Evolutionary conservation across 2,888 invertebrate species (phyloP).

Genomic region (Melieria omissa): DNA sequence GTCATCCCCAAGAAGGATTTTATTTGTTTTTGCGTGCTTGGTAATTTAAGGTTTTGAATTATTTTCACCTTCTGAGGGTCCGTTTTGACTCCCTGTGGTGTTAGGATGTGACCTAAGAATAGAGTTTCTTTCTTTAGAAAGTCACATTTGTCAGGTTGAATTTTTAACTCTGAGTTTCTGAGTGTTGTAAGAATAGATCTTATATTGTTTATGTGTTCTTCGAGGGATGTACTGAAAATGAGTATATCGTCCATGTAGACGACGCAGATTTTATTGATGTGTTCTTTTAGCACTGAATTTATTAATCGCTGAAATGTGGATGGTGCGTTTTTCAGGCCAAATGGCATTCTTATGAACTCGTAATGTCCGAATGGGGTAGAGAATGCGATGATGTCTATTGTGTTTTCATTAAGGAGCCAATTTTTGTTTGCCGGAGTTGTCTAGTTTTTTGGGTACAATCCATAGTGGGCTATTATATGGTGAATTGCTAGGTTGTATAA

Average conservation of each 20-base stretch:
- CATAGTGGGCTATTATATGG: too few species aligned
- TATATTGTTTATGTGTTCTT: slow-evolving; percentile 1
- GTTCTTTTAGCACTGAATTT: slow-evolving; percentile 27
- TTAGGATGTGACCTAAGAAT: slow-evolving; percentile 20
- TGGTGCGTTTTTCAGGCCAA: too few species aligned
- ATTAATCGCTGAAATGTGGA: slow-evolving; percentile 15
- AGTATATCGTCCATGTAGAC: slow-evolving; percentile 25
- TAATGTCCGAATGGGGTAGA: too few species aligned
- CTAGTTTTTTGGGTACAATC: too few species aligned
- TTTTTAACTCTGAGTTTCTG: slow-evolving; percentile 1
- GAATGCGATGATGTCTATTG: too few species aligned
- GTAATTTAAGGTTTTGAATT: slow-evolving; percentile 15
- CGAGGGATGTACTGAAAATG: slow-evolving; percentile 6
- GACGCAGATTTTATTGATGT: too few species aligned
- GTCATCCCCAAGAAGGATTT: slow-evolving; percentile 23
- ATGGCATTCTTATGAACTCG: too few species aligned
- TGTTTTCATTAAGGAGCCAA: too few species aligned
- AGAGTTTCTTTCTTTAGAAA: slow-evolving; percentile 6
- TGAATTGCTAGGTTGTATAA: too few species aligned
- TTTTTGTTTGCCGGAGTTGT: too few species aligned
- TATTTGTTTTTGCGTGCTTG: slow-evolving; percentile 15
- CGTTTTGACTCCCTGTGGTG: slow-evolving; percentile 6
- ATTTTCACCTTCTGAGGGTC: background rate
- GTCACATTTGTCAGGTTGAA: slow-evolving; percentile 3
- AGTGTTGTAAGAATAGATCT: background rate